phyloP scores from a whole-genome alignment of 2,113 vertebrate genomes.

The Leucosticte australis region DNA sequence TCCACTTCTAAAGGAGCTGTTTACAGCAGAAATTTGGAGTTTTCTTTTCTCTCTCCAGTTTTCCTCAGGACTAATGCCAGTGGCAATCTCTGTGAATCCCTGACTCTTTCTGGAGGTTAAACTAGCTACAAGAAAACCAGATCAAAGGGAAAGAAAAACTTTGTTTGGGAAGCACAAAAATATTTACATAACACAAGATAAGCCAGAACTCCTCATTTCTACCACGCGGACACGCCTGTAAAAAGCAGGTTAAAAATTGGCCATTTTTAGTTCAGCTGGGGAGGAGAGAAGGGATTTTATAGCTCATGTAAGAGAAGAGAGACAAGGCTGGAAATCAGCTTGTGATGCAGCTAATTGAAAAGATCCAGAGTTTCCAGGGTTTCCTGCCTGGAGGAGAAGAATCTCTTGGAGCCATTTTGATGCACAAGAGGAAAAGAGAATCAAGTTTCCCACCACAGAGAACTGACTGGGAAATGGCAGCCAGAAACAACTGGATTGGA shows the following conservation, averaged over 20 bases:
- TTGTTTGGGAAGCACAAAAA: not conserved
- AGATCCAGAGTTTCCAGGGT: not conserved
- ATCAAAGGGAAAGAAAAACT: slow-evolving; percentile 19
- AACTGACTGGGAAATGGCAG: not conserved
- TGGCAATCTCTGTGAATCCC: not conserved
- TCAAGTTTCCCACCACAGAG: not conserved
- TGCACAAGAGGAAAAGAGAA: not conserved
- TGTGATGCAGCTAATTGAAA: not conserved
- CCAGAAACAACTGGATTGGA: not conserved
- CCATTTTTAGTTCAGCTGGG: not conserved
- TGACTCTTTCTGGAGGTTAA: slow-evolving; percentile 3
- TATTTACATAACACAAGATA: slow-evolving; percentile 32
- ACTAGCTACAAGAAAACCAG: not conserved
- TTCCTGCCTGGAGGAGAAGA: not conserved
- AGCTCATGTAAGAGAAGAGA: not conserved
- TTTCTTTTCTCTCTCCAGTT: slow-evolving; percentile 8
- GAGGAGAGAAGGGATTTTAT: not conserved
- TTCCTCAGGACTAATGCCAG: not conserved
- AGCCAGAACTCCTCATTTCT: not conserved
- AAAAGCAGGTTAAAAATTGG: not conserved
- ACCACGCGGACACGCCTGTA: not conserved
- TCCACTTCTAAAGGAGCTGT: not conserved
- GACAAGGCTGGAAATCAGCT: not conserved
- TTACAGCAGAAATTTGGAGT: not conserved
- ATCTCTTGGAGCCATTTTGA: not conserved